A percentile compares a stretch with the other conserved stretches of the same genome.
These are phyloP conservation scores for Pseudopodoces humilis DNA, from an alignment of 2,113 vertebrate species.

Conservation along the genomic window DNA sequence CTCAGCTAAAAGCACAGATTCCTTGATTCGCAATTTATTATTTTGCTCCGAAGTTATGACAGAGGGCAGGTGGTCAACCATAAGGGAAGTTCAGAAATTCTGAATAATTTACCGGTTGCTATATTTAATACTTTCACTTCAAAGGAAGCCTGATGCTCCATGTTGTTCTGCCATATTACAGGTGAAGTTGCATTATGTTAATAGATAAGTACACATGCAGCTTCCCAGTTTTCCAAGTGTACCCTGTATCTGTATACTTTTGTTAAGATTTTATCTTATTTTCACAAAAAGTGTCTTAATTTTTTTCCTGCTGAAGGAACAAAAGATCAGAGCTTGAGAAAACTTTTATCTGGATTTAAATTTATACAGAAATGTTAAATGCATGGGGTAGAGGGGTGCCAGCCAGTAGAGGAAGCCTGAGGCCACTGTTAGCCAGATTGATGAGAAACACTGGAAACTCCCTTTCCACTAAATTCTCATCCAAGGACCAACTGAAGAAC, in stretches of 20 bases:
- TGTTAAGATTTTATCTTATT: background rate
- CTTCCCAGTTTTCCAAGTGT: background rate
- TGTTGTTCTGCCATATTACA: background rate
- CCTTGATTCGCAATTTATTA: background rate
- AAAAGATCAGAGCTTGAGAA: background rate
- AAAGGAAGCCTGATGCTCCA: background rate
- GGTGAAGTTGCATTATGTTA: background rate
- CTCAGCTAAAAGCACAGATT: background rate
- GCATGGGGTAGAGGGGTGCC: background rate
- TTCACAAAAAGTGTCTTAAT: background rate
- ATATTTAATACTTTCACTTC: background rate
- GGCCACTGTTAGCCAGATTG: conserved; percentile 20
- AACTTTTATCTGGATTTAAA: background rate
- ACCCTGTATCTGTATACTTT: background rate
- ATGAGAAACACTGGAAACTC: conserved; percentile 16
- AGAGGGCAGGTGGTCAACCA: background rate
- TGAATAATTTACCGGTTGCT: background rate
- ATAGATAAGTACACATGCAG: background rate
- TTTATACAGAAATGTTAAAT: background rate
- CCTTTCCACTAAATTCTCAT: conserved; percentile 36
- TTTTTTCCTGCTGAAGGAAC: background rate
- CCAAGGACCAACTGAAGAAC: conserved; percentile 12
- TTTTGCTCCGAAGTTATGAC: background rate
- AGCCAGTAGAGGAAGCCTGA: conserved; percentile 6
- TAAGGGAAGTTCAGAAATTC: background rate